phyloP scores from a whole-genome alignment of 2,113 vertebrate species.

The Sakesphorus luctuosus region DNA sequence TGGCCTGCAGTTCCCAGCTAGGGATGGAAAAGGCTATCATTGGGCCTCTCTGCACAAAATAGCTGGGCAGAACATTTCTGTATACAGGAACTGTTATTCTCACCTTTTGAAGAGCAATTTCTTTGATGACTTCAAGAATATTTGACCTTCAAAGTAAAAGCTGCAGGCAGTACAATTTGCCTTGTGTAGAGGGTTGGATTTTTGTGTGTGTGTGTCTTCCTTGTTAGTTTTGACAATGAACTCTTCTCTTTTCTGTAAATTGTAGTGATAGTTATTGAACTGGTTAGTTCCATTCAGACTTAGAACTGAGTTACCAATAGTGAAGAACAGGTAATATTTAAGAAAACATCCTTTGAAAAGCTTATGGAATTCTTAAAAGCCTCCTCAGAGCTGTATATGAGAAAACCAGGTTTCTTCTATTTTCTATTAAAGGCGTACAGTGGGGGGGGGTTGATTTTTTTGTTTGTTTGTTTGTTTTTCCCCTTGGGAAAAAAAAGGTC shows the following conservation, averaged over 20 bases:
- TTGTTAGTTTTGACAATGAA: constrained; percentile 25
- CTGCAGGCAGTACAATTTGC: constrained; percentile 38
- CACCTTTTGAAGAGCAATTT: constrained; percentile 54
- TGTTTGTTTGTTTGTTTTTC: not conserved
- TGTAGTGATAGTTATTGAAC: not conserved
- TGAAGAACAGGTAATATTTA: not conserved
- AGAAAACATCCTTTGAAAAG: not conserved
- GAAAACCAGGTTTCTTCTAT: not conserved
- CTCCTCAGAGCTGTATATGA: not conserved
- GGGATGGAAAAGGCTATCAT: constrained; percentile 48
- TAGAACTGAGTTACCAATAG: not conserved
- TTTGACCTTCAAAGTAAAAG: constrained; percentile 65
- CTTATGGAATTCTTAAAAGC: not conserved
- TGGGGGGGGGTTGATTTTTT: not conserved
- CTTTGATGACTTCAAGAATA: constrained; percentile 40
- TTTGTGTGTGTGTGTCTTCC: not conserved
- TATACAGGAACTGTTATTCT: constrained; percentile 35
- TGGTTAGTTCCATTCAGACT: not conserved
- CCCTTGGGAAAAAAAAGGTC: rapidly evolving
- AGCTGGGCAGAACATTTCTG: constrained; percentile 46
- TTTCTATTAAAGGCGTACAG: not conserved
- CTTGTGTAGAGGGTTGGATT: not conserved
- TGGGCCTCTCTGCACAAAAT: constrained; percentile 39
- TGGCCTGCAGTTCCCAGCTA: constrained; percentile 52
- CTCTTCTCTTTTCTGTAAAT: not conserved